Conservation (phyloP, 2,113 vertebrate genomes). For the Axis porcinus region DNA sequence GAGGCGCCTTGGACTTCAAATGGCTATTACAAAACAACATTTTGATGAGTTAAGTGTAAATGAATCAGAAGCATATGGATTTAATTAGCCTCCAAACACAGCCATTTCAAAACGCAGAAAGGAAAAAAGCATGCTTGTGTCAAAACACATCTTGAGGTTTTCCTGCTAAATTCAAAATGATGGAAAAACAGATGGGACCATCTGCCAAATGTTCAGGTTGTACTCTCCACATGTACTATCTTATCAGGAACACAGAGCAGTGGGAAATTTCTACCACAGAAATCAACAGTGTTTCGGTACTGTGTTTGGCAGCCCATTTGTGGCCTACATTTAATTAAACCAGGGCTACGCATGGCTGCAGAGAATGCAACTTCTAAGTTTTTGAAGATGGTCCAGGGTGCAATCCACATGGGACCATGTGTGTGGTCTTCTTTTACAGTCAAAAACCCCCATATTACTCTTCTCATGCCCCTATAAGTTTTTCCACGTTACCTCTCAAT, state of each 20-base stretch:
- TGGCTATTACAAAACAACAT: conserved; percentile 75
- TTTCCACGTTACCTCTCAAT: conserved; percentile 73
- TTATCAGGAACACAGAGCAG: conserved; percentile 13
- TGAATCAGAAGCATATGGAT: conserved; percentile 75
- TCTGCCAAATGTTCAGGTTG: conserved; percentile 29
- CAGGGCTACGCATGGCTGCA: conserved; percentile 74
- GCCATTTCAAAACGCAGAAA: conserved; percentile 65
- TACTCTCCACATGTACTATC: background rate
- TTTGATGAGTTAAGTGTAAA: conserved; percentile 78
- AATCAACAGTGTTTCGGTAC: background rate
- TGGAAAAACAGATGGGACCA: conserved; percentile 9
- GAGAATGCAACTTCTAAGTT: conserved; percentile 76
- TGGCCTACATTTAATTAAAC: conserved; percentile 81
- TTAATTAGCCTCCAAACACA: conserved; percentile 73
- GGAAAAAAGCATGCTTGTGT: conserved; percentile 50
- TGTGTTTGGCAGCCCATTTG: conserved; percentile 46
- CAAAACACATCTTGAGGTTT: conserved; percentile 48
- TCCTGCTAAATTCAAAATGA: conserved; percentile 40
- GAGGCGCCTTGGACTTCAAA: conserved; percentile 72
- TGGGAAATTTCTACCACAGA: conserved; percentile 20
- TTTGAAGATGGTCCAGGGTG: conserved; percentile 83
- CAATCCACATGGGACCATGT: conserved; percentile 75
- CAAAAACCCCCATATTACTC: conserved; percentile 73
- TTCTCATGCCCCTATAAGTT: conserved; percentile 72
- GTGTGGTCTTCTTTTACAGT: conserved; percentile 81